A percentile compares a stretch with the other conserved stretches of the same genome.
These are phyloP conservation scores for Apostichopus californicus DNA, from an alignment of 35 echinoderm and acorn worm species.

Conservation along the genomic window DNA sequence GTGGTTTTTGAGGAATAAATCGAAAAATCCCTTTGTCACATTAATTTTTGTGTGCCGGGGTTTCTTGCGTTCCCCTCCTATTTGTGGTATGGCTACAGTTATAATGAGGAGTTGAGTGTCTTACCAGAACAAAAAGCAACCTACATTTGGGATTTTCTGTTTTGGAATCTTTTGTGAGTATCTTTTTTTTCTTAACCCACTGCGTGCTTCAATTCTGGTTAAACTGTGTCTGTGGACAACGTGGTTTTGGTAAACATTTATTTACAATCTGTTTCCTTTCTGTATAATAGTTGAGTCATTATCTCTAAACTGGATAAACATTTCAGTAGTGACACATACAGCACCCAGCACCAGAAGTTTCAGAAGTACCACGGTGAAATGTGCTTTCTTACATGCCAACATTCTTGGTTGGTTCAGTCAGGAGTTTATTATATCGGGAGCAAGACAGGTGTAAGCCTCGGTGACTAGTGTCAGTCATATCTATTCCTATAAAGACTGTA, in stretches of 20 bases:
- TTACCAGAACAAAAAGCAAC: not conserved
- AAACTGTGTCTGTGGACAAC: not conserved
- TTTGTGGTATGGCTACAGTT: slow-evolving; percentile 18
- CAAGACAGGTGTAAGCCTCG: no score
- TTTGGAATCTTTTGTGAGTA: not conserved
- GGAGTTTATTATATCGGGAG: no score
- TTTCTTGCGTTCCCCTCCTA: not conserved
- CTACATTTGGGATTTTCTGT: not conserved
- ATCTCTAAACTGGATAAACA: no score
- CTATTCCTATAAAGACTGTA: no score
- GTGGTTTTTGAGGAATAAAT: slow-evolving; percentile 20
- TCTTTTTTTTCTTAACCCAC: no score
- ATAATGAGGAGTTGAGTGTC: not conserved
- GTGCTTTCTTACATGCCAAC: no score
- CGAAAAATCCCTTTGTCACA: not conserved
- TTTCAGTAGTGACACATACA: no score
- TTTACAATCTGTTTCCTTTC: not conserved
- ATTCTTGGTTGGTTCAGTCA: no score
- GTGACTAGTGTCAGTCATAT: no score
- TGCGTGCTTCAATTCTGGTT: not conserved
- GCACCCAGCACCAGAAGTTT: no score
- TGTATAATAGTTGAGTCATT: no score
- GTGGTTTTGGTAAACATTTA: not conserved
- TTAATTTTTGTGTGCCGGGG: not conserved
- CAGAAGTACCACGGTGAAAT: no score